Conservation (phyloP, 2,888 invertebrate genomes). For the Andrena chrysosceles region DNA sequence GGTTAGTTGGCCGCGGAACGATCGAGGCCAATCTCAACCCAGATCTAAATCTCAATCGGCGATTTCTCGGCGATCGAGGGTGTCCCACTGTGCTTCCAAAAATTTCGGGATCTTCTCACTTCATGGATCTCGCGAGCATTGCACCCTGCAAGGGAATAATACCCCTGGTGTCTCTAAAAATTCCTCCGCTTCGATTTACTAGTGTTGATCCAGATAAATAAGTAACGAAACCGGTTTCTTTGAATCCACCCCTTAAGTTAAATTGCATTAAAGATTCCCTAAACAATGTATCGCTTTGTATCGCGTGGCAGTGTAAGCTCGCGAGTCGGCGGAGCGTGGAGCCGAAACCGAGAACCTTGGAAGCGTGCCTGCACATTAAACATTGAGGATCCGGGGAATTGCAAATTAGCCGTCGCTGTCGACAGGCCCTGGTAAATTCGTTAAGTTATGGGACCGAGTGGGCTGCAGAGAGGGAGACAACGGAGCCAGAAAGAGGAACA, state of each 20-base stretch:
- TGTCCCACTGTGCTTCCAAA: too few species aligned
- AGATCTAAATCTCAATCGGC: too few species aligned
- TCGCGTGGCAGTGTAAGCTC: neutral
- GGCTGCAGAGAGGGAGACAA: neutral
- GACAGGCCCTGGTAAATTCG: slow-evolving; percentile 18
- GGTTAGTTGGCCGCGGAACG: neutral
- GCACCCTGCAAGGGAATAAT: too few species aligned
- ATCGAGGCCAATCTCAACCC: neutral
- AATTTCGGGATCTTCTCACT: too few species aligned
- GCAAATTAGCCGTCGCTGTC: slow-evolving; percentile 48
- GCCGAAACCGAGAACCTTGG: neutral
- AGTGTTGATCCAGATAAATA: too few species aligned
- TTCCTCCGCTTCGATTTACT: too few species aligned
- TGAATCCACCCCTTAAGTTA: neutral
- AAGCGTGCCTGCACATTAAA: slow-evolving; percentile 35
- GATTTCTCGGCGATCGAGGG: too few species aligned
- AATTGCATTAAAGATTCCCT: neutral
- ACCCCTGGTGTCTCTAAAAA: too few species aligned
- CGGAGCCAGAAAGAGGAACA: slow-evolving; percentile 11
- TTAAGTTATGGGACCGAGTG: slow-evolving; percentile 21
- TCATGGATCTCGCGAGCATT: too few species aligned
- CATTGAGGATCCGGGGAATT: slow-evolving; percentile 27
- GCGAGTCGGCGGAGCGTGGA: neutral
- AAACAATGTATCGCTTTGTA: neutral
- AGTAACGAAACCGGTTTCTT: too few species aligned